Conservation (phyloP, 2,113 vertebrate genomes). For the Peromyscus polionotus region DNA sequence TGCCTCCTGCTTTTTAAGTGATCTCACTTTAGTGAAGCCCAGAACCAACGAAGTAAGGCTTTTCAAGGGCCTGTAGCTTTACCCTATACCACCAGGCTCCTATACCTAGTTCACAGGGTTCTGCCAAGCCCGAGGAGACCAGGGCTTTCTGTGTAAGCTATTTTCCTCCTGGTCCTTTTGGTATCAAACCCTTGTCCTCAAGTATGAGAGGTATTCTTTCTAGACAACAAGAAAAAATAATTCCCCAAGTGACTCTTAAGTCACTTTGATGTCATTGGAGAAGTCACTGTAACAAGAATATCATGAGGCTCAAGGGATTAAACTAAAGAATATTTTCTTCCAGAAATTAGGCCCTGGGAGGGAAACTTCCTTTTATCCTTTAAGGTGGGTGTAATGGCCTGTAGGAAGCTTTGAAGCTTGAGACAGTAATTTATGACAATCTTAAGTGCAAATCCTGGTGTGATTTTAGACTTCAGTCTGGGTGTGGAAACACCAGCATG, state of each 20-base stretch:
- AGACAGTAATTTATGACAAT: not conserved
- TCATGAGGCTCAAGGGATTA: not conserved
- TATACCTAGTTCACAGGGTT: not conserved
- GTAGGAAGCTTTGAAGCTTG: not conserved
- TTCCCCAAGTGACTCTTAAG: constrained; percentile 20
- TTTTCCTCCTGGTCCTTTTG: not conserved
- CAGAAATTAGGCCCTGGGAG: not conserved
- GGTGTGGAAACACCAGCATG: not conserved
- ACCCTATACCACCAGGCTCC: not conserved
- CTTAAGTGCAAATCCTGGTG: not conserved
- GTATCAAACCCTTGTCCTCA: not conserved
- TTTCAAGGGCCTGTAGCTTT: not conserved
- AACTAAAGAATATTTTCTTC: not conserved
- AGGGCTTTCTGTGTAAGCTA: not conserved
- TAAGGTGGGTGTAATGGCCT: not conserved
- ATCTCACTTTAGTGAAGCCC: not conserved
- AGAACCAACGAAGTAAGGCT: not conserved
- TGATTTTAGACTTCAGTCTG: not conserved
- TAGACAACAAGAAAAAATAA: not conserved
- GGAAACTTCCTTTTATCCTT: not conserved
- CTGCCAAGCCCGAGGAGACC: not conserved
- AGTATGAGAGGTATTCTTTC: not conserved
- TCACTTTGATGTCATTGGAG: constrained; percentile 41
- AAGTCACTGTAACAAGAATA: constrained; percentile 22
- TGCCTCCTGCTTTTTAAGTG: not conserved